phyloP scores from a whole-genome alignment of 2,888 invertebrate species.

The Pammene aurita region DNA sequence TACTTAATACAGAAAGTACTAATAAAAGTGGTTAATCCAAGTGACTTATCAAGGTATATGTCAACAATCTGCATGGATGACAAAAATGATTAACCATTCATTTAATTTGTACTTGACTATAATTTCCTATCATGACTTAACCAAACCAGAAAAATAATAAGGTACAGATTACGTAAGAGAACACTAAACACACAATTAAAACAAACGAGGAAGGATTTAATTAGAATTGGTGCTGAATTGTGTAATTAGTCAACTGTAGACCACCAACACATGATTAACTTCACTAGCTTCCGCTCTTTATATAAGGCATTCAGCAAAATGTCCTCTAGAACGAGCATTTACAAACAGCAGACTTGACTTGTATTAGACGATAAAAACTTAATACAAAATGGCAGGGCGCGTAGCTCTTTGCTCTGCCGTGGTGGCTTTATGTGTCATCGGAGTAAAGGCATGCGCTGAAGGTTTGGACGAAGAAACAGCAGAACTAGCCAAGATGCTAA shows the following conservation, averaged over 20 bases:
- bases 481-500: slow-evolving; percentile 15
- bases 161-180: not conserved
- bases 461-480: slow-evolving; percentile 12
- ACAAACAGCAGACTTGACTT: slow-evolving; percentile 1
- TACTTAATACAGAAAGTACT: not conserved
- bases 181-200: slow-evolving; percentile 13
- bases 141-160: slow-evolving; percentile 3
- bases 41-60: not conserved
- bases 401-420: slow-evolving; percentile 8
- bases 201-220: slow-evolving; percentile 14
- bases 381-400: not conserved
- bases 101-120: not conserved
- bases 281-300: not conserved
- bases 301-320: not conserved
- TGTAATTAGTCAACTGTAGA: slow-evolving; percentile 13
- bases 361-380: not conserved
- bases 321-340: not conserved
- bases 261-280: not conserved
- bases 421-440: slow-evolving; percentile 2
- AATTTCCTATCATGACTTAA: slow-evolving; percentile 1
- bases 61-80: not conserved
- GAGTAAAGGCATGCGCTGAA: not conserved
- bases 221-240: not conserved
- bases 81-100: slow-evolving; percentile 1
- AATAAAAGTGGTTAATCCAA: slow-evolving; percentile 1